A percentile compares a stretch with the other conserved stretches of the same genome.
These are phyloP conservation scores for Meteorus cinctellus DNA, from an alignment of 2,888 invertebrate species.

Conservation along the genomic window DNA sequence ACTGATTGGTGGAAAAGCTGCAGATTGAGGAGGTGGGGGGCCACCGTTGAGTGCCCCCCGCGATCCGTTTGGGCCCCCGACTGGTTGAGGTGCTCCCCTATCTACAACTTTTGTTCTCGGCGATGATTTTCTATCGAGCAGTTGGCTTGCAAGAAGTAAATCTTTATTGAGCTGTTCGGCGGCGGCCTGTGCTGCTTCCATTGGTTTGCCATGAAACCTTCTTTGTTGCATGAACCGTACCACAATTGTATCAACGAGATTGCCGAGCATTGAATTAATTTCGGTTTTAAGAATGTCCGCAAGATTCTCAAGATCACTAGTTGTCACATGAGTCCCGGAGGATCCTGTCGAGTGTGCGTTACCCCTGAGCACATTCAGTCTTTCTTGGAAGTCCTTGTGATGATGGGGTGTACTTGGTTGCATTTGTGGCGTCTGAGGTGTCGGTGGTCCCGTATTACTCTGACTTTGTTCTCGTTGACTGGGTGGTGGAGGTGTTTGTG, in stretches of 20 bases:
- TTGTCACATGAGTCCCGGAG: conserved; percentile 79
- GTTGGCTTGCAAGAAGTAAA: conserved; percentile 85
- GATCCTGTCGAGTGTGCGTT: conserved; percentile 77
- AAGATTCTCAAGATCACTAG: conserved; percentile 88
- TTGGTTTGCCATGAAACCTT: conserved; percentile 83
- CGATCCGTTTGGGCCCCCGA: conserved; percentile 72
- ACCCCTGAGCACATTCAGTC: conserved; percentile 84
- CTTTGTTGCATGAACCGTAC: conserved; percentile 89
- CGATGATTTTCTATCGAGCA: conserved; percentile 85
- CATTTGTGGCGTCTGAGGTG: conserved; percentile 69
- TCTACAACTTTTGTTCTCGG: conserved; percentile 86
- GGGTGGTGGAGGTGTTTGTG: conserved; percentile 71
- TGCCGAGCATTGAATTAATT: conserved; percentile 88
- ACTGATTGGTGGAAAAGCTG: conserved; percentile 77
- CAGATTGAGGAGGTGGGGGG: conserved; percentile 72
- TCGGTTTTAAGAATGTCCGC: conserved; percentile 94
- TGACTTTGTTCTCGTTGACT: conserved; percentile 69
- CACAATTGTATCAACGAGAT: conserved; percentile 90
- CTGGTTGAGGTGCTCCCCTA: conserved; percentile 75
- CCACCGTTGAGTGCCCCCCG: conserved; percentile 72
- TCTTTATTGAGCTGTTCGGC: conserved; percentile 91
- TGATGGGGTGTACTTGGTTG: conserved; percentile 76
- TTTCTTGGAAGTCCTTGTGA: conserved; percentile 81
- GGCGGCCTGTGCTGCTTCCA: conserved; percentile 85
- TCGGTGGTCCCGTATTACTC: conserved; percentile 66